phyloP scores from a whole-genome alignment of 2,888 invertebrate genomes.

The Drymonia ruficornis region DNA sequence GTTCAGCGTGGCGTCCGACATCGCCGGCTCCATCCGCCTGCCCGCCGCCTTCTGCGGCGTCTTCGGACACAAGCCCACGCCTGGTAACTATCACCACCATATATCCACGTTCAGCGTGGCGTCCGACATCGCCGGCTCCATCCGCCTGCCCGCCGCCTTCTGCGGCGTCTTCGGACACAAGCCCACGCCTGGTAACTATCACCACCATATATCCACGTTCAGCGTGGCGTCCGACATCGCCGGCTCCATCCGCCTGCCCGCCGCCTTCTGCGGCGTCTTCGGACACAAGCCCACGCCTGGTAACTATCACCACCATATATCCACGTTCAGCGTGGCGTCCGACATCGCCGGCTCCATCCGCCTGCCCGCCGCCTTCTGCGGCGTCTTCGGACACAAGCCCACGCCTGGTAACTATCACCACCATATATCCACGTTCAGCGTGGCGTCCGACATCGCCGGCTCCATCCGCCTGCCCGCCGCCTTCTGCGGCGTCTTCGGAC shows the following conservation, averaged over 20 bases:
- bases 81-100: slow-evolving; percentile 71
- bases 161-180: slow-evolving; percentile 96
- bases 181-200: slow-evolving; percentile 87
- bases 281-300: slow-evolving; percentile 94
- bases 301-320: slow-evolving; percentile 42
- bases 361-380: slow-evolving; percentile 93
- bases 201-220: not conserved
- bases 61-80: slow-evolving; percentile 94
- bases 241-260: slow-evolving; percentile 94
- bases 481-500: slow-evolving; percentile 94
- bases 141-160: slow-evolving; percentile 93
- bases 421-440: not conserved
- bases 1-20: slow-evolving; percentile 92
- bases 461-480: slow-evolving; percentile 94
- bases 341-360: slow-evolving; percentile 96
- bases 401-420: slow-evolving; percentile 83
- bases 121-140: slow-evolving; percentile 95
- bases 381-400: slow-evolving; percentile 95
- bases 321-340: slow-evolving; percentile 87
- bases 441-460: slow-evolving; percentile 95
- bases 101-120: slow-evolving; percentile 81
- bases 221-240: slow-evolving; percentile 95
- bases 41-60: slow-evolving; percentile 94
- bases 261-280: slow-evolving; percentile 94
- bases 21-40: slow-evolving; percentile 94